Evolutionary conservation across 2,888 invertebrate genomes (phyloP).

Genomic region (Eupsilia transversa): DNA sequence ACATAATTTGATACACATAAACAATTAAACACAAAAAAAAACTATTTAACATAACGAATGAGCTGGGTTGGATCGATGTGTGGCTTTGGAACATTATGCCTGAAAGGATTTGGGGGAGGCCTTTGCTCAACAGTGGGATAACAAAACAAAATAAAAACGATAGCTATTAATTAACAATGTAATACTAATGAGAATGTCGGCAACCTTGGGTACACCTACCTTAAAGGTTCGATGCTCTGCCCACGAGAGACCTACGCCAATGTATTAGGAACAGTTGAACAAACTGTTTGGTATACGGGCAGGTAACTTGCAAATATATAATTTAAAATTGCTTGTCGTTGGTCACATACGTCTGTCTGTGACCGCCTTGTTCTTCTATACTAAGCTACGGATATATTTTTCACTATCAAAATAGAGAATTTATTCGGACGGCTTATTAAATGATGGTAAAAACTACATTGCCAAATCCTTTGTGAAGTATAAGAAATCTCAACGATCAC

Average conservation of each 20-base stretch:
- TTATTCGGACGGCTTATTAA: neutral
- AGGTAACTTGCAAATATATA: neutral
- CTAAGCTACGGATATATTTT: neutral
- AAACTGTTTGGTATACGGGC: neutral
- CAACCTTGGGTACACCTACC: conserved; percentile 18
- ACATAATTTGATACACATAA: too few relatives aligned
- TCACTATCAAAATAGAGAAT: neutral
- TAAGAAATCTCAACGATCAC: too few relatives aligned
- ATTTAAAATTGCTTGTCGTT: neutral
- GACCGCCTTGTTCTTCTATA: neutral
- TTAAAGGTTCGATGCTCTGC: conserved; percentile 1
- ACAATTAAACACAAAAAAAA: too few relatives aligned
- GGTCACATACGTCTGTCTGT: too few relatives aligned
- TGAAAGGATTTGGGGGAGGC: too few relatives aligned
- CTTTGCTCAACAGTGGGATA: neutral
- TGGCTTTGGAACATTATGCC: neutral
- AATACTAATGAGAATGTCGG: neutral
- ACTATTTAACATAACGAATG: too few relatives aligned
- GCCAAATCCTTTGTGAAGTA: neutral
- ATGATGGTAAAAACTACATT: too few relatives aligned
- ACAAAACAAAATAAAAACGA: too few relatives aligned
- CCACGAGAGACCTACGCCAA: conserved; percentile 22
- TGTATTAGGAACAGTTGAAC: neutral
- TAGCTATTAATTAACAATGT: too few relatives aligned
- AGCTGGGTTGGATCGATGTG: neutral